A percentile compares a stretch with the other conserved stretches of the same genome.
These are phyloP conservation scores for Lepidotrigona ventralis DNA, from an alignment of 1,140 invertebrate species.

Conservation along the genomic window DNA sequence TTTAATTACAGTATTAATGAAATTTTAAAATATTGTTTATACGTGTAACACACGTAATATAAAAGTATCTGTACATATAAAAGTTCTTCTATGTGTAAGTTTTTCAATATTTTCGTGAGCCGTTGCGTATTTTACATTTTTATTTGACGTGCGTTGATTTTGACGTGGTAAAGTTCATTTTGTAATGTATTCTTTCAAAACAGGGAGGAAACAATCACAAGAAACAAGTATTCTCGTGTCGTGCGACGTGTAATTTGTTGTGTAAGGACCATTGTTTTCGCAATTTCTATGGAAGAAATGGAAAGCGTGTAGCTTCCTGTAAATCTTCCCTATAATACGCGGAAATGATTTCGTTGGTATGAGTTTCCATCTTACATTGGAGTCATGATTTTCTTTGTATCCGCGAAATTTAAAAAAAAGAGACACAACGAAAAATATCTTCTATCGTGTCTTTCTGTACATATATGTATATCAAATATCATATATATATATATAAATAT, in stretches of 20 bases:
- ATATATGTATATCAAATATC: no score
- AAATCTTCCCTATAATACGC: slow-evolving; percentile 37
- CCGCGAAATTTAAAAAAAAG: neutral
- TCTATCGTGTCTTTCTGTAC: neutral
- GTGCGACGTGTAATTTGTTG: slow-evolving; percentile 40
- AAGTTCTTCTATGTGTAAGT: no score
- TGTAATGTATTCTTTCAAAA: neutral
- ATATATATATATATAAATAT: no score
- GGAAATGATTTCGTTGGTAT: slow-evolving; percentile 23
- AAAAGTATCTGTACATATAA: no score
- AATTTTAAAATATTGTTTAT: no score
- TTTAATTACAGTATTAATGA: no score
- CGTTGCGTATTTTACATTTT: no score
- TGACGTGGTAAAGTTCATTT: neutral
- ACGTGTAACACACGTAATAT: no score
- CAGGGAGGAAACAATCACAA: neutral
- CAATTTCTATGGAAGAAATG: slow-evolving; percentile 47
- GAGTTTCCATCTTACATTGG: neutral
- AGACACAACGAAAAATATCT: neutral
- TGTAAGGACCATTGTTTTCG: slow-evolving; percentile 53
- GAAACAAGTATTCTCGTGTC: neutral
- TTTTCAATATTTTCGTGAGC: no score
- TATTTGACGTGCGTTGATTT: neutral
- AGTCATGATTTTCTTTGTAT: slow-evolving; percentile 13
- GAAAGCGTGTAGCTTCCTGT: slow-evolving; percentile 29